Percentiles rank a stretch among this genome's conserved stretches.
phyloP scores from a whole-genome alignment of 2,113 vertebrate genomes.

The Rattus rattus region DNA sequence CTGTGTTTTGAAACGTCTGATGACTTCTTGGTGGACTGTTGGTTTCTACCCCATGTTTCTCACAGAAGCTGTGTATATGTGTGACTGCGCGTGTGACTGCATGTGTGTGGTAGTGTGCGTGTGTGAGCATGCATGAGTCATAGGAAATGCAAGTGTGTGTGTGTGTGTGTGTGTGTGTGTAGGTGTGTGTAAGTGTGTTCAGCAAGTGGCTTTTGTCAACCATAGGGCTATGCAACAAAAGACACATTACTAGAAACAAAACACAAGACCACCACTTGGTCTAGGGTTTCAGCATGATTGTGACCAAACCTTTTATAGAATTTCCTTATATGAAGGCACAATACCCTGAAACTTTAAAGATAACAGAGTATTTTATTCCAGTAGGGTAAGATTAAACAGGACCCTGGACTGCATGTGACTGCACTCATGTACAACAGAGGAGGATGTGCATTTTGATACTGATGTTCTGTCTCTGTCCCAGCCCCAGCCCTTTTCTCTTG shows the following conservation, averaged over 20 bases:
- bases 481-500: constrained; percentile 6
- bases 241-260: constrained; percentile 82
- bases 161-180: not conserved
- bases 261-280: constrained; percentile 82
- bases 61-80: constrained; percentile 59
- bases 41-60: constrained; percentile 79
- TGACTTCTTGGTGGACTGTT: constrained; percentile 42
- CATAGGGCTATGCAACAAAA: constrained; percentile 94
- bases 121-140: not conserved
- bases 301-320: constrained; percentile 94
- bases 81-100: not conserved
- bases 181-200: constrained; percentile 13
- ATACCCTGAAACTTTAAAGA: constrained; percentile 81
- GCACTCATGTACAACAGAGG: constrained; percentile 59
- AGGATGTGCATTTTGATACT: constrained; percentile 56
- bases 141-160: not conserved
- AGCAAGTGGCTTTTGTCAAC: constrained; percentile 63
- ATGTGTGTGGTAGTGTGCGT: not conserved
- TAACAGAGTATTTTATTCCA: constrained; percentile 67
- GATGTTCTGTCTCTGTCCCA: constrained; percentile 34
- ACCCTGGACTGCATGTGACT: constrained; percentile 78
- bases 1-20: constrained; percentile 64
- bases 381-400: constrained; percentile 71
- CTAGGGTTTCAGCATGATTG: constrained; percentile 92
- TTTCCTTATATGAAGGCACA: constrained; percentile 87